These are phyloP conservation scores for Melanerpes aurifrons DNA, from an alignment of 2,113 vertebrate species.

Conservation along the genomic window DNA sequence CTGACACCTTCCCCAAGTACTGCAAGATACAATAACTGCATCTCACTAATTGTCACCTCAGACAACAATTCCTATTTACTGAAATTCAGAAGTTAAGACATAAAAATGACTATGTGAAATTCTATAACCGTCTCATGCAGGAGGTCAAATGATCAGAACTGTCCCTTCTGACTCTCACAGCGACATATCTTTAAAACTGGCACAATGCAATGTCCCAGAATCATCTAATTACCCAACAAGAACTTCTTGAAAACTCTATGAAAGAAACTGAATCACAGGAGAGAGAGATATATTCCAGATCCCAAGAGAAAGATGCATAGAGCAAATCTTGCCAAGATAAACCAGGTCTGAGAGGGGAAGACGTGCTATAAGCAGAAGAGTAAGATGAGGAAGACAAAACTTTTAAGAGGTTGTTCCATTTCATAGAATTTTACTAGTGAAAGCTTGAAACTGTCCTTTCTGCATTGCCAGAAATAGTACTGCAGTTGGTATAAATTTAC, in stretches of 20 bases:
- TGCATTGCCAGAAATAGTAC: background rate
- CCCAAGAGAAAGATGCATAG: constrained; percentile 58
- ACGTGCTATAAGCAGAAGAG: background rate
- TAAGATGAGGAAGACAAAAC: constrained; percentile 15
- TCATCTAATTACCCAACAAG: constrained; percentile 64
- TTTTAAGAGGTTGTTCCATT: constrained; percentile 34
- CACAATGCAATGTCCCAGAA: constrained; percentile 64
- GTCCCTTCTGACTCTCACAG: constrained; percentile 26
- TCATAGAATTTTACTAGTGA: background rate
- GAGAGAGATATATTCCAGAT: constrained; percentile 65
- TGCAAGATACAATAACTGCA: background rate
- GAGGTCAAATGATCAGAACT: background rate
- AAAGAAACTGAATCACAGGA: constrained; percentile 56
- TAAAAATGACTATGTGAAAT: background rate
- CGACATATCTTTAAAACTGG: constrained; percentile 51
- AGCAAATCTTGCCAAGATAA: constrained; percentile 39
- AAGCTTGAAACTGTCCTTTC: background rate
- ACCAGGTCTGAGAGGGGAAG: constrained; percentile 59
- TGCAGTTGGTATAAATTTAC: background rate
- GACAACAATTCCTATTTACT: background rate
- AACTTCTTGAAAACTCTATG: constrained; percentile 61
- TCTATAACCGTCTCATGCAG: background rate
- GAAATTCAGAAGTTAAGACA: background rate
- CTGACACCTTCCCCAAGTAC: background rate
- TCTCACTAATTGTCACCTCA: background rate